phyloP scores from a whole-genome alignment of 2,113 vertebrate species.

The Spheniscus mendiculus region DNA sequence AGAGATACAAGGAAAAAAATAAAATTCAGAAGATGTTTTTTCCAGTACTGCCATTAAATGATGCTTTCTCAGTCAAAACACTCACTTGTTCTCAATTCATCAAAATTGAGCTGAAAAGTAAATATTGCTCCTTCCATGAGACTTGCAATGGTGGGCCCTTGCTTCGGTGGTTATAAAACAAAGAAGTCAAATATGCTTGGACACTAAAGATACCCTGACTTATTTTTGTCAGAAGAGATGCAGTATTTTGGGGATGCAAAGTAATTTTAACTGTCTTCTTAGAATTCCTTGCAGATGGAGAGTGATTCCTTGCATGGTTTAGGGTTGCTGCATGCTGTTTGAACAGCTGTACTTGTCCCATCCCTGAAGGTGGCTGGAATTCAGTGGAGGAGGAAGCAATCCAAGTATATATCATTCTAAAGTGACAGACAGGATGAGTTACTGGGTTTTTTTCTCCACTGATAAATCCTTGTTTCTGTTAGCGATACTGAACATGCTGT shows the following conservation, averaged over 20 bases:
- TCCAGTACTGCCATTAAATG: neutral
- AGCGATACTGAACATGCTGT: neutral
- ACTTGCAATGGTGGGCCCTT: neutral
- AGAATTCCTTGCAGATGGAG: neutral
- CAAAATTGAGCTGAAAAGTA: neutral
- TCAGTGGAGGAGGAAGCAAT: neutral
- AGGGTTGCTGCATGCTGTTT: slow-evolving; percentile 48
- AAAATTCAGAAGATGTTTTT: neutral
- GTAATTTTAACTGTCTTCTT: neutral
- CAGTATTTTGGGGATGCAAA: neutral
- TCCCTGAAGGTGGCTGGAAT: slow-evolving; percentile 24
- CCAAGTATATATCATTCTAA: neutral
- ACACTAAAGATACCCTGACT: neutral
- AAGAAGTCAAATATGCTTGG: neutral
- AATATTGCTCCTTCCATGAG: neutral
- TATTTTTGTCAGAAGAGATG: neutral
- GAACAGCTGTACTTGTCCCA: slow-evolving; percentile 44
- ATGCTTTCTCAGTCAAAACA: neutral
- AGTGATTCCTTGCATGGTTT: slow-evolving; percentile 1
- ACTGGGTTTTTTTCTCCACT: neutral
- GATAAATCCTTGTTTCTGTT: slow-evolving; percentile 33
- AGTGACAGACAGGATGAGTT: slow-evolving; percentile 2
- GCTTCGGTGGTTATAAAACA: neutral
- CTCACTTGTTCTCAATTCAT: neutral
- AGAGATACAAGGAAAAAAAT: neutral